Evolutionary conservation across 2,888 invertebrate genomes (phyloP), one percentile per base, ranked within the genome.

Genomic region (Melanotus villosus): DNA sequence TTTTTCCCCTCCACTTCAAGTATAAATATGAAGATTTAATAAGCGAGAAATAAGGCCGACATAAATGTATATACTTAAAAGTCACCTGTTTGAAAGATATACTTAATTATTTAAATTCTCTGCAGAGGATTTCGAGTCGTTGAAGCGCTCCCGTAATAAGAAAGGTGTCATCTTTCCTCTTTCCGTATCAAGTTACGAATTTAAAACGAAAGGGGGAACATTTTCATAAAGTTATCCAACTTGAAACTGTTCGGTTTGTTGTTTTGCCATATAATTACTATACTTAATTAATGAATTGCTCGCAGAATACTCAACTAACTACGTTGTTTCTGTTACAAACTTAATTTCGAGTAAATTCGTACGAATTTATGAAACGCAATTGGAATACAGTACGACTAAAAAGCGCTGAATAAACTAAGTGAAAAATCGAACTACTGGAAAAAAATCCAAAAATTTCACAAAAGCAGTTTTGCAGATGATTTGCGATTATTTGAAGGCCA

Each of bases 221-320:
- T 54, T 56, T 64, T 43, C 54, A 54, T 54, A 54, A 52, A 52
- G 52, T 52, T 63, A 36, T 54, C 30, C 32, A 3, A 21, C 34
- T 57, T 32, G 54, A 47, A 63, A 63, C 38, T 63, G 63, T 65
- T 56, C 34, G 56, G 64, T 56, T 64, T 45, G 45, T 57, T 65
- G 57, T 58, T 57, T 56, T n/a, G 64, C 54, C 41, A 64, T 64
- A 64, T 64, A 64, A 64, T 64, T 65, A 57, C 57, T 21, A 62
- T 62, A 62, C 38, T 52, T 52, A 32, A 36, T 62, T 50, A 50
- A 52, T 16, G 57, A 65, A 65, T 65, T 65, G 36, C 47, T 65
- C 57, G 30, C 19, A 23, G 50, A 65, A 65, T 57, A 45, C 16
- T 65, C 54, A 47, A 57, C 45, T 65, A 65, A 65, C 57, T 65